Evolutionary conservation across 2,888 invertebrate species (phyloP), one percentile per base, ranked within the genome.

Genomic region (Chironomus tentans): DNA sequence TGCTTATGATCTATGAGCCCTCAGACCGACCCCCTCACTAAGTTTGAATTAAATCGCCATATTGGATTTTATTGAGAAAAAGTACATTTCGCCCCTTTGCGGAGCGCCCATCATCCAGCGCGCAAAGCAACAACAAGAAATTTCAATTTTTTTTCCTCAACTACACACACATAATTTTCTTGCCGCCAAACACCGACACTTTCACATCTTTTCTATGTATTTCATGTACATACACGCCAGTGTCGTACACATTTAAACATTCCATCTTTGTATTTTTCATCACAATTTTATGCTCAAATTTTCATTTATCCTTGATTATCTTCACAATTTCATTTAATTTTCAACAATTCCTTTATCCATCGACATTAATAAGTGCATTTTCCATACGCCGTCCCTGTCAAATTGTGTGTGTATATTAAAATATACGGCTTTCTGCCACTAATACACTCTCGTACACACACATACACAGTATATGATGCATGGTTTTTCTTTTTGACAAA

Each of bases 401-500:
- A 12, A 10, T 48, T 38, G 68, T 68, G 74, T 72, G 22, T n/a
- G n/a, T 56, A n/a, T n/a, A 56, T 56, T 46, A 74, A 47, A 74
- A 62, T 68, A 46, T 74, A 74, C 74, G 68, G 74, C 74, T 74
- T 74, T 65, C 71, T 56, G 70, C 10, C 72, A 74, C 74, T 68
- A 65, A 76, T 47, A 69, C 38, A 38, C 38, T 38, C 38, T 38
- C 38, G 10, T 10, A 38, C 38, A 38, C 38, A 38, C 38, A 38
- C 76, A 76, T 62, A 18, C 69, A 21, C 22, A 76, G n/a, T 46
- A 46, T 68, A 74, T 74, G 74, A 74, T 74, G 74, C 76, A 69
- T 76, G 76, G 76, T 76, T 76, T 76, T 76, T 18, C 69, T 74
- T 68, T 74, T 74, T 74, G 74, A 68, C 74, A 74, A 74, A 65